Base-by-base conservation (phyloP, 1,140 invertebrate genomes). In the Trichonephila clavipes region DNA sequence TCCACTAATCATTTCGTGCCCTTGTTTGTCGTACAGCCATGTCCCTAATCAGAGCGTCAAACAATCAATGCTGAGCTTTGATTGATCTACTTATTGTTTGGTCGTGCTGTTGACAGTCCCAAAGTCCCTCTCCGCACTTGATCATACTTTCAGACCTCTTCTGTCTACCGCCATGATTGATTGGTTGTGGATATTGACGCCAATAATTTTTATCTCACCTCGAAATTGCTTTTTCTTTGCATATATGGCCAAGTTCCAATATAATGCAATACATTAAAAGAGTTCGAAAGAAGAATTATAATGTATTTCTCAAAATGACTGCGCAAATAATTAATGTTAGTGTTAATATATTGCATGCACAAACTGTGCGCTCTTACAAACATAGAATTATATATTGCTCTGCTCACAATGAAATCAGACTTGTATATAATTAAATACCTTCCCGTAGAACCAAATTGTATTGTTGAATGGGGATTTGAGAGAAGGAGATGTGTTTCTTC, bases 11-110 rank as follows among this genome's bases (percentile, higher is more conserved):
- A 85, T 62, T 28, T 14, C 16, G 40, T 19, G 44, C 28, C 28
- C 92, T 82, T 93, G 86, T 88, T 93, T 93, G 85, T 88, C 72
- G 92, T 93, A 10, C 18, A 44, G 62, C 62, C 85, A 8, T 81
- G 81, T 92, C 58, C 64, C 77, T 86, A 92, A 92, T 92, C 81
- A 86, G 81, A 34, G 77, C 28, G 81, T 62, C 82, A 69, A n/a
- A 62, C 62, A 93, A 88, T 93, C 85, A 93, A 81, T 77, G 86
- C 85, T 24, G 34, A 18, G 34, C 64, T 81, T 93, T 93, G 92
- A 93, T 93, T 88, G 92, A 93, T 93, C 92, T 88, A 81, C 81
- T 77, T 72, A 88, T 93, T 93, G 92, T 93, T 81, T 93, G 86
- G 92, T 64, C 86, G 86, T 62, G 64, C 59, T 92, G 91, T 92